A percentile compares a stretch with the other conserved stretches of the same genome.
Conservation (phyloP, 2,113 vertebrate genomes). For the Alouatta palliata region DNA sequence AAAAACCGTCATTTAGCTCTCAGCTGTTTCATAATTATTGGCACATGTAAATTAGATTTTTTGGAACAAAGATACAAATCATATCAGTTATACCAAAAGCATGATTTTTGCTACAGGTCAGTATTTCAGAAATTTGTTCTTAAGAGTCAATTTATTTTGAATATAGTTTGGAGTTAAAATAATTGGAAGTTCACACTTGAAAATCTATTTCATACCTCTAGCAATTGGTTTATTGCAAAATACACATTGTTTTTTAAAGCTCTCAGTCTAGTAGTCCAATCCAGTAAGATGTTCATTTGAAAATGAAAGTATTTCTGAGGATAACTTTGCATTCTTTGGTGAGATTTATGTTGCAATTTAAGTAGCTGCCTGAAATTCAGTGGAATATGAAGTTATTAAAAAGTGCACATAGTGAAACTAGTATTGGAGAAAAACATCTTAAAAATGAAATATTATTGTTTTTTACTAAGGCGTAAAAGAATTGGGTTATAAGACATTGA, state of each 20-base stretch:
- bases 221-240: not conserved
- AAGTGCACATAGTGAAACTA: not conserved
- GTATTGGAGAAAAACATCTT: not conserved
- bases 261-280: not conserved
- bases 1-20: not conserved
- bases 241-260: not conserved
- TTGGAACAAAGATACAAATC: not conserved
- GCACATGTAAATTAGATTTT: not conserved
- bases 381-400: conserved; percentile 31
- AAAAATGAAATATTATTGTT: not conserved
- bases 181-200: conserved; percentile 4
- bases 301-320: conserved; percentile 52
- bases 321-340: not conserved
- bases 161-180: conserved; percentile 1
- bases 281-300: not conserved
- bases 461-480: not conserved
- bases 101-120: not conserved
- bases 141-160: conserved; percentile 42
- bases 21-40: not conserved
- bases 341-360: conserved; percentile 44
- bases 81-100: not conserved
- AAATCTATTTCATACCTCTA: conserved; percentile 2
- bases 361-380: conserved; percentile 5
- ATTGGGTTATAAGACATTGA: not conserved
- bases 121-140: not conserved